Evolutionary conservation across 1,140 invertebrate species (phyloP).

Genomic region (Globodera rostochiensis): DNA sequence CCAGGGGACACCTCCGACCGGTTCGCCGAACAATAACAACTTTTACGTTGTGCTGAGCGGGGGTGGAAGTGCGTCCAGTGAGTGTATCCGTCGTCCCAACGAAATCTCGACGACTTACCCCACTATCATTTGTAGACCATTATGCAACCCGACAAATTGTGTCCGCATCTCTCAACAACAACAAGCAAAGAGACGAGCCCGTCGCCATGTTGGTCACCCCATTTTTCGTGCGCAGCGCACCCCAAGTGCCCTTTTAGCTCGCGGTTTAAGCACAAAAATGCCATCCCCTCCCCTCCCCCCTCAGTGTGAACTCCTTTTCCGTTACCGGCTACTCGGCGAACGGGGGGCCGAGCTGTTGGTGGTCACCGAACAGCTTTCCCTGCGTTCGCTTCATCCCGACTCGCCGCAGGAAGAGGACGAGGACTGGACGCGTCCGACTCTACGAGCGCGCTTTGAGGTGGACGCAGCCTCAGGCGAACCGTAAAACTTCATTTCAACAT

Average conservation of each 20-base stretch:
- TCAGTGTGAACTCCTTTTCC: constrained; percentile 51
- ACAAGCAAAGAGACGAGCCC: background rate
- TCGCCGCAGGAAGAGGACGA: constrained; percentile 46
- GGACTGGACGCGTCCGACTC: constrained; percentile 52
- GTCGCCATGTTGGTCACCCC: constrained; percentile 52
- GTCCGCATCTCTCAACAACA: background rate
- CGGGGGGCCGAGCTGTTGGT: constrained; percentile 47
- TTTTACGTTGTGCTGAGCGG: constrained; percentile 51
- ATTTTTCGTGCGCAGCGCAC: constrained; percentile 48
- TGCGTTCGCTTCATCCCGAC: constrained; percentile 10
- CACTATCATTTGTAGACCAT: constrained; percentile 41
- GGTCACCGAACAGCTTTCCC: constrained; percentile 46
- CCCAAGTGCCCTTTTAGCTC: constrained; percentile 27
- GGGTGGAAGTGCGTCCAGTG: constrained; percentile 46
- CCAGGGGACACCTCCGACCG: background rate
- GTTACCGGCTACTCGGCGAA: constrained; percentile 43
- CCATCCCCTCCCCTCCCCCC: background rate
- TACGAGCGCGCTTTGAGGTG: constrained; percentile 47
- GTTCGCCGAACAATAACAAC: constrained; percentile 22
- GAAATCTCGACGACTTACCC: background rate
- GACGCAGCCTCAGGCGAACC: constrained; percentile 30
- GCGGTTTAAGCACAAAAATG: background rate
- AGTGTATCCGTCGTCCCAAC: constrained; percentile 12
- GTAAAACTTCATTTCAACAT: constrained; percentile 28
- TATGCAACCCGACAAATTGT: constrained; percentile 34